Percentiles rank a stretch among this genome's conserved stretches.
These are phyloP conservation scores for Aurelia sp. DNA, from an alignment of 30 jellyfish, hydroid and myxozoan species.

Conservation along the genomic window DNA sequence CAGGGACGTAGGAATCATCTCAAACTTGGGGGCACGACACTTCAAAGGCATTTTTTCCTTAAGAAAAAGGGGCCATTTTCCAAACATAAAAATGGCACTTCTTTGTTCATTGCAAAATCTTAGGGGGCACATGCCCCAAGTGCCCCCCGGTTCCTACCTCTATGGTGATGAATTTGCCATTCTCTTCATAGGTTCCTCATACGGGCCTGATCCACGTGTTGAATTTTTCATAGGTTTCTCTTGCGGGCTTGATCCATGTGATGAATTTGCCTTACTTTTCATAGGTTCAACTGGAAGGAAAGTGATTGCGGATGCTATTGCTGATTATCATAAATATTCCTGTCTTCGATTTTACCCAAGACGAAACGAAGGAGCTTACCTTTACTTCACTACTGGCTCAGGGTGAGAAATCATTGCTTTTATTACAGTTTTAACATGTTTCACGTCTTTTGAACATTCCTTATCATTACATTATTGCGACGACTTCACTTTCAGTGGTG, in stretches of 20 bases:
- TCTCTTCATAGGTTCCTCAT: background rate
- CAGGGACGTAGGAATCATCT: too few species aligned
- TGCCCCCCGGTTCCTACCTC: too few species aligned
- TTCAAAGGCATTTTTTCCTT: too few species aligned
- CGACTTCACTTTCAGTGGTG: too few species aligned
- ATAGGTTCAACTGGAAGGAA: background rate
- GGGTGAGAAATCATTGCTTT: conserved; percentile 13
- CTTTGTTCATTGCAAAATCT: too few species aligned
- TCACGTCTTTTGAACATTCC: background rate
- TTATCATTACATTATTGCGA: background rate
- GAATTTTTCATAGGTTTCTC: too few species aligned
- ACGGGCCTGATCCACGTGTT: too few species aligned
- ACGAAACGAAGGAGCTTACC: conserved; percentile 35
- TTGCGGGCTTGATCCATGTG: background rate
- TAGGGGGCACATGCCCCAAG: too few species aligned
- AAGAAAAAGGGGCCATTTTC: too few species aligned
- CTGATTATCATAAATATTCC: conserved; percentile 48
- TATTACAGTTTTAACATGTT: background rate
- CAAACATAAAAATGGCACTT: too few species aligned
- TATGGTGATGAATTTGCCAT: background rate
- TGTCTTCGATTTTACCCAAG: conserved; percentile 48
- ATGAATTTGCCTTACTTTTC: background rate
- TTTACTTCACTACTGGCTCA: conserved; percentile 54
- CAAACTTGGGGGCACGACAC: too few species aligned
- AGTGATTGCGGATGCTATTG: conserved; percentile 25